Percentiles rank a stretch among this genome's conserved stretches.
Evolutionary conservation across 2,113 vertebrate genomes (phyloP).

Genomic region (Apeltes quadracus): DNA sequence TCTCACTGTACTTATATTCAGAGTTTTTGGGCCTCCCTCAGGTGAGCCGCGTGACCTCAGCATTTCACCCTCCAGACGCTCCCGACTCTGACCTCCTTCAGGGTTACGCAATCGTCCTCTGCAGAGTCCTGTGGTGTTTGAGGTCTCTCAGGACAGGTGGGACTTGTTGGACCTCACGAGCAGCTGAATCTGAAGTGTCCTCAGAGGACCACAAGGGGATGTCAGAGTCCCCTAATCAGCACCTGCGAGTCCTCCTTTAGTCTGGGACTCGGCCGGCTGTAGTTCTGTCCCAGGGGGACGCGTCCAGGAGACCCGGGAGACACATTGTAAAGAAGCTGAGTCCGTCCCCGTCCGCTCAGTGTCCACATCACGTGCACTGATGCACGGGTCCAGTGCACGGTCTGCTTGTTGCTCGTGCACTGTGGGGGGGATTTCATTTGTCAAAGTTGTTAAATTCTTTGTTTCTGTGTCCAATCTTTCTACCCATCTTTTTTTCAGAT

Average conservation of each 20-base stretch:
- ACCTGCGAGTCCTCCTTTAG: not conserved
- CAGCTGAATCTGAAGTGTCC: not conserved
- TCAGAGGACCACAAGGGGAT: not conserved
- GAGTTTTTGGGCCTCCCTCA: not conserved
- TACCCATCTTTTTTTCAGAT: not conserved
- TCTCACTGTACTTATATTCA: too few species aligned
- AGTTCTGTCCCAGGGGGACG: not conserved
- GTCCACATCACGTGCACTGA: not conserved
- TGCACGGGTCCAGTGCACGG: not conserved
- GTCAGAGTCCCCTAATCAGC: not conserved
- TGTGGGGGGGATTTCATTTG: not conserved
- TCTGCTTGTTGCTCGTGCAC: not conserved
- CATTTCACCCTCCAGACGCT: not conserved
- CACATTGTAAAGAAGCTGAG: not conserved
- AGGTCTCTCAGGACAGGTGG: too few species aligned
- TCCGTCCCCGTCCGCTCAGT: not conserved
- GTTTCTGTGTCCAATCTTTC: too few species aligned
- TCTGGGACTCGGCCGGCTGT: not conserved
- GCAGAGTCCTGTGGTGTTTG: too few species aligned
- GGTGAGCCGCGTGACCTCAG: constrained; percentile 22
- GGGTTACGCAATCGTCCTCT: too few species aligned
- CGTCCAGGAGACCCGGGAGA: not conserved
- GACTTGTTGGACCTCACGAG: too few species aligned
- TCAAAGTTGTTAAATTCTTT: not conserved
- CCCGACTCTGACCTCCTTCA: not conserved